Evolutionary conservation across 2,113 vertebrate genomes (phyloP).

Genomic region (Syngnathus scovelli): DNA sequence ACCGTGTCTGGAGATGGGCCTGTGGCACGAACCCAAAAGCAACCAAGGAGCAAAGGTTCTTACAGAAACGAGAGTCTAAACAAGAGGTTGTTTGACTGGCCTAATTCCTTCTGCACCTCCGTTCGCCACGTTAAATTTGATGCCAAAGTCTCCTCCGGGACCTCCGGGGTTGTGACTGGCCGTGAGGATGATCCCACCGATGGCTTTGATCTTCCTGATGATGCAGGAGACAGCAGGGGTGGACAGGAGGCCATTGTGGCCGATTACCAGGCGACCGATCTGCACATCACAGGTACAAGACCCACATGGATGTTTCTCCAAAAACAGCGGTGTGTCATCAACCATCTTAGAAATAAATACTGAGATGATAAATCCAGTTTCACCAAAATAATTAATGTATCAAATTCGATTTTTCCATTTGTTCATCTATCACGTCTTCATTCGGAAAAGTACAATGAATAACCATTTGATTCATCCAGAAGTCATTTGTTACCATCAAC

Average conservation of each 20-base stretch:
- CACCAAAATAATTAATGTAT: no score
- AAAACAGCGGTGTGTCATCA: not conserved
- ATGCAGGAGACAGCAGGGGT: conserved; percentile 97
- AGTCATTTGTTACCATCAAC: no score
- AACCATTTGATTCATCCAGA: no score
- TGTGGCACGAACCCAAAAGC: conserved; percentile 39
- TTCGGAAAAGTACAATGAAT: no score
- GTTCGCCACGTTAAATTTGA: conserved; percentile 96
- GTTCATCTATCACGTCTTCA: no score
- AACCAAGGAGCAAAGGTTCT: not conserved
- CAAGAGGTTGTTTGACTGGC: not conserved
- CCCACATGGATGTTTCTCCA: not conserved
- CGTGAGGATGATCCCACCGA: conserved; percentile 93
- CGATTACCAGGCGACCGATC: conserved; percentile 95
- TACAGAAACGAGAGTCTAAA: not conserved
- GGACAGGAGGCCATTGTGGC: conserved; percentile 93
- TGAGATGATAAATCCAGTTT: no score
- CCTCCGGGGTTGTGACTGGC: conserved; percentile 96
- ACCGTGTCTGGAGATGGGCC: conserved; percentile 89
- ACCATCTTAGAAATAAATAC: not conserved
- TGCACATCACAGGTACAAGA: conserved; percentile 50
- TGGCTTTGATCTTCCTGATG: conserved; percentile 97
- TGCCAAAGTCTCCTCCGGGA: conserved; percentile 90
- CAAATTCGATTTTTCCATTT: no score
- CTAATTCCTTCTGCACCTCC: conserved; percentile 76